Evolutionary conservation across 2,113 vertebrate genomes (phyloP).

Genomic region (Albula goreensis): DNA sequence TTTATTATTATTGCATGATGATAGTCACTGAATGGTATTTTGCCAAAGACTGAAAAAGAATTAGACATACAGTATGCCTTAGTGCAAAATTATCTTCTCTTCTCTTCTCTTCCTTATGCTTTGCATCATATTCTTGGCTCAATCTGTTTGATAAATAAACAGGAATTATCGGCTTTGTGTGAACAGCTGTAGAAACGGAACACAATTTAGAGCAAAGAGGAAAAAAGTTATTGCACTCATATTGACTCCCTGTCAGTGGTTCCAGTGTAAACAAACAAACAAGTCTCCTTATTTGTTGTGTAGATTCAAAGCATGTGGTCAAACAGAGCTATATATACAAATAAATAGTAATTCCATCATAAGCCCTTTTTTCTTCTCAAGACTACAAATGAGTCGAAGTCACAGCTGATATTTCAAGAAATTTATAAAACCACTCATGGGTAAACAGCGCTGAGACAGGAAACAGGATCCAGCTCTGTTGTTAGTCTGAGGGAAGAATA

Average conservation of each 20-base stretch:
- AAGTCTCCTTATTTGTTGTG: slow-evolving; percentile 22
- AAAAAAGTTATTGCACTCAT: background rate
- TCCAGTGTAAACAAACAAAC: slow-evolving; percentile 20
- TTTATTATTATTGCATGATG: background rate
- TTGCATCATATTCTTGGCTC: slow-evolving; percentile 1
- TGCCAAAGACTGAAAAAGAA: background rate
- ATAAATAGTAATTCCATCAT: slow-evolving; percentile 18
- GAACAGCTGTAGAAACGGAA: slow-evolving; percentile 23
- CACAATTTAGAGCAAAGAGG: slow-evolving; percentile 3
- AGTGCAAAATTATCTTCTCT: background rate
- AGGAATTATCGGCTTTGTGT: slow-evolving; percentile 24
- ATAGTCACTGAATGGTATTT: background rate
- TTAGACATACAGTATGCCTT: background rate
- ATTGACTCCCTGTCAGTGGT: background rate
- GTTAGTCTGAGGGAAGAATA: slow-evolving; percentile 43
- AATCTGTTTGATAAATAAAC: slow-evolving; percentile 17
- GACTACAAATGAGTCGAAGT: background rate
- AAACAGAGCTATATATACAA: slow-evolving; percentile 6
- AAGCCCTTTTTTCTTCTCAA: background rate
- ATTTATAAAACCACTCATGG: slow-evolving; percentile 54
- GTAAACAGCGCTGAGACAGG: slow-evolving; percentile 40
- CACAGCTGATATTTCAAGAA: slow-evolving; percentile 44
- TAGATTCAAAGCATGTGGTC: slow-evolving; percentile 23
- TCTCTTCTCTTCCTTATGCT: slow-evolving; percentile 3
- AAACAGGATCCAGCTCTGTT: slow-evolving; percentile 28